Evolutionary conservation across 2,797 vertebrate genomes (phyloP).

Genomic region (Neomorphus geoffroyi): DNA sequence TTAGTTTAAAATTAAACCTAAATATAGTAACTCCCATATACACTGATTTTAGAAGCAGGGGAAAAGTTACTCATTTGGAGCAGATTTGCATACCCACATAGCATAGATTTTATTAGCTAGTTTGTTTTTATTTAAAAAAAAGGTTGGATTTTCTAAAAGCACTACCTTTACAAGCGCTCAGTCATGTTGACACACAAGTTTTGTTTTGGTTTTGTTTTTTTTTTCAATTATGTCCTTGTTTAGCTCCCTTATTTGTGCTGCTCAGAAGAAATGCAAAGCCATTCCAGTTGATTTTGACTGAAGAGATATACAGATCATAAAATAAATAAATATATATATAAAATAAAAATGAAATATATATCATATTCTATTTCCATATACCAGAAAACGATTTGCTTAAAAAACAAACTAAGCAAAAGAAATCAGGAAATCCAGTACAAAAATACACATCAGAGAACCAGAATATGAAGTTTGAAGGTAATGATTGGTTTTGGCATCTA

Average conservation of each 20-base stretch:
- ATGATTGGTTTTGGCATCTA: background rate
- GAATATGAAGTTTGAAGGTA: background rate
- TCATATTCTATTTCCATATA: background rate
- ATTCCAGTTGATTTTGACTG: background rate
- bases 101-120: background rate
- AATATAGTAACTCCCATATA: background rate
- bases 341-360: fast-evolving
- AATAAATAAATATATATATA: background rate
- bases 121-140: background rate
- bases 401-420: background rate
- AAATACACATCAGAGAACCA: background rate
- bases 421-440: background rate
- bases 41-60: background rate
- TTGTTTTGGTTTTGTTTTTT: background rate
- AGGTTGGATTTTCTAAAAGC: background rate
- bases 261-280: background rate
- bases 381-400: background rate
- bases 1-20: background rate
- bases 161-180: background rate
- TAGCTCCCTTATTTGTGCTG: background rate
- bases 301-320: too few species aligned
- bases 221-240: background rate
- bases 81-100: background rate
- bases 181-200: background rate
- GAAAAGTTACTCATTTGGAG: background rate